Conservation (phyloP, 2,888 invertebrate species). For the Tridacna gigas region DNA sequence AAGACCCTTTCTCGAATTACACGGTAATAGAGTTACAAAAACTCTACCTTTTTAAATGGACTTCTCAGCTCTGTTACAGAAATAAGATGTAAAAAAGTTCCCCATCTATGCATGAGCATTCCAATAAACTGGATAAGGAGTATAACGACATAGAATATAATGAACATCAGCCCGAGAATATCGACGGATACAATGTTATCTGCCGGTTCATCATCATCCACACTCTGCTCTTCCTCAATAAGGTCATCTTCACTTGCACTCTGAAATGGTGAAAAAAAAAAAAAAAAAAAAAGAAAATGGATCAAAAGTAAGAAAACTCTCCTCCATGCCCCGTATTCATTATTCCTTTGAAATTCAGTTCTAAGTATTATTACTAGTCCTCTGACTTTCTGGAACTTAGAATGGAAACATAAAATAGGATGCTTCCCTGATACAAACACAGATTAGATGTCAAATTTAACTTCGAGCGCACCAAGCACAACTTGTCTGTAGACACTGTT, state of each 20-base stretch:
- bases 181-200: conserved; percentile 62
- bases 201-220: conserved; percentile 19
- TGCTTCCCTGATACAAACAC: too few species aligned
- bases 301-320: too few species aligned
- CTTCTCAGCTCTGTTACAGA: conserved; percentile 76
- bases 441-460: too few species aligned
- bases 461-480: too few species aligned
- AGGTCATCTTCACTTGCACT: conserved; percentile 30
- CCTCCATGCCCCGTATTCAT: too few species aligned
- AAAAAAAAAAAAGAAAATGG: background rate
- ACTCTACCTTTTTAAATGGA: conserved; percentile 50
- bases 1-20: too few species aligned
- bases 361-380: too few species aligned
- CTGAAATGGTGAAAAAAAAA: conserved; percentile 1
- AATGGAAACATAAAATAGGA: too few species aligned
- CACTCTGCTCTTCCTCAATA: conserved; percentile 27
- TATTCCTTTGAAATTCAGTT: too few species aligned
- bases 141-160: conserved; percentile 77
- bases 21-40: background rate
- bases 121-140: conserved; percentile 80
- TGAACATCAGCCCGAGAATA: conserved; percentile 77
- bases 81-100: conserved; percentile 80
- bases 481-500: too few species aligned
- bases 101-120: conserved; percentile 83
- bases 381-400: too few species aligned